phyloP scores from a whole-genome alignment of 2,797 vertebrate genomes.

The Leptodactylus fallax region DNA sequence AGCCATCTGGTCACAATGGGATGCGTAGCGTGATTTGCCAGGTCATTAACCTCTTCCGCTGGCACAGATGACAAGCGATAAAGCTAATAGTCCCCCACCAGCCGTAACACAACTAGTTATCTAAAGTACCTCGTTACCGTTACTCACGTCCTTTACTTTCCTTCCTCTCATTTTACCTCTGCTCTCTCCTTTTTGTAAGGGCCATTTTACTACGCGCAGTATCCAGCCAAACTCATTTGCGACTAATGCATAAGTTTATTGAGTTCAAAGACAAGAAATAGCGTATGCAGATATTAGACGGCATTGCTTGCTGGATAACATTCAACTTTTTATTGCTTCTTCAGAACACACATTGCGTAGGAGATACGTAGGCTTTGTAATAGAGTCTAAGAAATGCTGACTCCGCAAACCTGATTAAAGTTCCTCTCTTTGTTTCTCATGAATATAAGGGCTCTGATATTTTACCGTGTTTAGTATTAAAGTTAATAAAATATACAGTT shows the following conservation, averaged over 20 bases:
- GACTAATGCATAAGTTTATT: not conserved
- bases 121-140: not conserved
- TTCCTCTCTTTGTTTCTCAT: not conserved
- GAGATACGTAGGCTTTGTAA: not conserved
- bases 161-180: not conserved
- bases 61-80: not conserved
- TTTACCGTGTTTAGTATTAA: not conserved
- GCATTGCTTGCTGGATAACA: not conserved
- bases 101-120: not conserved
- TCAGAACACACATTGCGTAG: not conserved
- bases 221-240: not conserved
- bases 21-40: not conserved
- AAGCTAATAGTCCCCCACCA: not conserved
- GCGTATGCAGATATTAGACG: not conserved
- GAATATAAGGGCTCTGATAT: not conserved
- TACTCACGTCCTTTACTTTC: not conserved
- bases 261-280: not conserved
- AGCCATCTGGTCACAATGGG: not conserved
- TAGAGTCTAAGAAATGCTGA: not conserved
- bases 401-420: not conserved
- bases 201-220: not conserved
- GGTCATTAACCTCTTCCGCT: not conserved
- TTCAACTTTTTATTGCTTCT: not conserved
- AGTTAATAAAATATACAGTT: not conserved
- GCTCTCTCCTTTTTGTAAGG: not conserved